Evolutionary conservation across 2,113 vertebrate genomes (phyloP).

Genomic region (Tragulus kanchil): DNA sequence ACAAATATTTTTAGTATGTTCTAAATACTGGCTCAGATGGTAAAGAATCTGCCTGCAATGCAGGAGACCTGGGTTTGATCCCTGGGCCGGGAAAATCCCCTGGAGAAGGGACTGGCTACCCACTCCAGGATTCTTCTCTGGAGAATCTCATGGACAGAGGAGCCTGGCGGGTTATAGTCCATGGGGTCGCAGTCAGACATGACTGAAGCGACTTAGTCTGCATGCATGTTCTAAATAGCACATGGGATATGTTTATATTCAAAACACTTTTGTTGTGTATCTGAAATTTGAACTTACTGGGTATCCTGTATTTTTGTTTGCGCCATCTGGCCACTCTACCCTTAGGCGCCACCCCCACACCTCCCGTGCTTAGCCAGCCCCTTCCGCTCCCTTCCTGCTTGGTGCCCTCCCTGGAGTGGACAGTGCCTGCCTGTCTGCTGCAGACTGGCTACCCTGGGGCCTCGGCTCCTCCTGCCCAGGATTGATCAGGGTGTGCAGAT

Average conservation of each 20-base stretch:
- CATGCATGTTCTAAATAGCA: background rate
- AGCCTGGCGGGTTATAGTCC: background rate
- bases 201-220: background rate
- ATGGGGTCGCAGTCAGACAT: background rate
- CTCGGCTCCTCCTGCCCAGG: background rate
- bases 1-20: background rate
- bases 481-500: background rate
- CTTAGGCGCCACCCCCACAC: rapidly evolving
- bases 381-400: background rate
- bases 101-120: too few species aligned
- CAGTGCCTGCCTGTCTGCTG: background rate
- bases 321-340: background rate
- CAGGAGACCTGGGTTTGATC: too few species aligned
- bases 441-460: background rate
- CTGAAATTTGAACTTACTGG: background rate
- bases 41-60: too few species aligned
- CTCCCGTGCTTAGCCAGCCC: too few species aligned
- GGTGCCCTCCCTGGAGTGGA: background rate
- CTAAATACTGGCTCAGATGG: background rate
- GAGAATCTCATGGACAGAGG: background rate
- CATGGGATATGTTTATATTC: background rate
- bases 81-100: too few species aligned
- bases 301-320: background rate
- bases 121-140: background rate
- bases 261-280: background rate